phyloP scores from a whole-genome alignment of 2,888 invertebrate genomes.

The Chrysina gloriosa region DNA sequence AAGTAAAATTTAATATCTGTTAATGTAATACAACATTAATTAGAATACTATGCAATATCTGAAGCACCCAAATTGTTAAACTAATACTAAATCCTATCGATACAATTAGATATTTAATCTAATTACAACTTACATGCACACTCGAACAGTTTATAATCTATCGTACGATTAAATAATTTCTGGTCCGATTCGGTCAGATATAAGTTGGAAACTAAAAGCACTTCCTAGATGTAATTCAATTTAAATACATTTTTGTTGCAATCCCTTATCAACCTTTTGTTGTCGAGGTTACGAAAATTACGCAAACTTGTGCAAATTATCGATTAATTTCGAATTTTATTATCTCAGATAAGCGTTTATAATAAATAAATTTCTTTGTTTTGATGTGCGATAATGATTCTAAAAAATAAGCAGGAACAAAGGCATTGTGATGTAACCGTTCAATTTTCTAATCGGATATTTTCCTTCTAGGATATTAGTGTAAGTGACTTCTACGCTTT shows the following conservation, averaged over 20 bases:
- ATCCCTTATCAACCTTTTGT: constrained; percentile 23
- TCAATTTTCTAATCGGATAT: neutral
- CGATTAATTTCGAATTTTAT: constrained; percentile 21
- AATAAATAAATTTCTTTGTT: neutral
- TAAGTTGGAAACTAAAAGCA: neutral
- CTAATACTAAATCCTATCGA: too few relatives aligned
- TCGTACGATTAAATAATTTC: too few relatives aligned
- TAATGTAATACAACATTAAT: too few relatives aligned
- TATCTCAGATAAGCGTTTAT: constrained; percentile 26
- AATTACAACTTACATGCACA: too few relatives aligned
- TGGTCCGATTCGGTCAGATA: neutral
- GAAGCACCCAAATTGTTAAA: too few relatives aligned
- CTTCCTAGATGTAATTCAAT: constrained; percentile 14
- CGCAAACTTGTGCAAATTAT: constrained; percentile 24
- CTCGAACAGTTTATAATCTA: too few relatives aligned
- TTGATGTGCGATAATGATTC: neutral
- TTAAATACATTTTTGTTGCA: constrained; percentile 10
- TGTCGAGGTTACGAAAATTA: constrained; percentile 10
- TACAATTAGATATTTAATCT: too few relatives aligned
- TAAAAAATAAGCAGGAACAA: neutral
- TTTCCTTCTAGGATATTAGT: neutral
- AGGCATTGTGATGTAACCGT: neutral
- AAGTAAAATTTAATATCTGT: too few relatives aligned
- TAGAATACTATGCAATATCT: too few relatives aligned
- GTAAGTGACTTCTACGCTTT: neutral